A percentile compares a stretch with the other conserved stretches of the same genome.
These are phyloP conservation scores for Regulus satrapa DNA, from an alignment of 2,113 vertebrate genomes.

Conservation along the genomic window DNA sequence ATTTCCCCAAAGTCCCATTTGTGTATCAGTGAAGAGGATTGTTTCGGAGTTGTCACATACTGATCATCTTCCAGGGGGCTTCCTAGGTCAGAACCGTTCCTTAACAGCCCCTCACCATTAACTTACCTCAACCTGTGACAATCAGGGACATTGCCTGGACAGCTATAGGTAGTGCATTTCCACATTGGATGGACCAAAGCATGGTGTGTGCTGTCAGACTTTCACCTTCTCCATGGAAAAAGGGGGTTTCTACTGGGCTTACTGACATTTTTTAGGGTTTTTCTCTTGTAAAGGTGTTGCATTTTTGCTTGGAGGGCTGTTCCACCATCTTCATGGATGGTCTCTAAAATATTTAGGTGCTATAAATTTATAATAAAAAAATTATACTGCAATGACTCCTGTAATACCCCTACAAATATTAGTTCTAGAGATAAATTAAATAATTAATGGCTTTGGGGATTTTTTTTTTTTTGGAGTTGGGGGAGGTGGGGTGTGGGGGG, in stretches of 20 bases:
- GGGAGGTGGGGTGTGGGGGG: no score
- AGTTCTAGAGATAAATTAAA: background rate
- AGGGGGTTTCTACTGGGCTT: background rate
- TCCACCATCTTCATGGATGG: background rate
- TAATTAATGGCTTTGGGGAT: background rate
- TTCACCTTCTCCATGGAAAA: background rate
- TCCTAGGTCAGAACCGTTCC: background rate
- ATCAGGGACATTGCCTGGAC: background rate
- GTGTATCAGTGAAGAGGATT: background rate
- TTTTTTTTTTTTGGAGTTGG: no score
- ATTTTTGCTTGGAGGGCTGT: background rate
- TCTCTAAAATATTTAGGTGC: background rate
- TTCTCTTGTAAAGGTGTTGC: background rate
- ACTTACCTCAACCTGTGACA: background rate
- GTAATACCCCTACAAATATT: background rate
- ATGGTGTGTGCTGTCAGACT: background rate
- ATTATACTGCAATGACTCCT: background rate
- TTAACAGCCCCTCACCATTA: background rate
- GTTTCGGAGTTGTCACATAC: background rate
- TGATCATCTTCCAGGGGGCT: background rate
- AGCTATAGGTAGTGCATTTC: background rate
- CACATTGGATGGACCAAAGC: accelerated
- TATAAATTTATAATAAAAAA: background rate
- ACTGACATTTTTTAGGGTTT: background rate
- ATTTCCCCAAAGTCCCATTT: background rate